A percentile compares a stretch with the other conserved stretches of the same genome.
phyloP scores from a whole-genome alignment of 2,113 vertebrate genomes.

The Aythya baeri region DNA sequence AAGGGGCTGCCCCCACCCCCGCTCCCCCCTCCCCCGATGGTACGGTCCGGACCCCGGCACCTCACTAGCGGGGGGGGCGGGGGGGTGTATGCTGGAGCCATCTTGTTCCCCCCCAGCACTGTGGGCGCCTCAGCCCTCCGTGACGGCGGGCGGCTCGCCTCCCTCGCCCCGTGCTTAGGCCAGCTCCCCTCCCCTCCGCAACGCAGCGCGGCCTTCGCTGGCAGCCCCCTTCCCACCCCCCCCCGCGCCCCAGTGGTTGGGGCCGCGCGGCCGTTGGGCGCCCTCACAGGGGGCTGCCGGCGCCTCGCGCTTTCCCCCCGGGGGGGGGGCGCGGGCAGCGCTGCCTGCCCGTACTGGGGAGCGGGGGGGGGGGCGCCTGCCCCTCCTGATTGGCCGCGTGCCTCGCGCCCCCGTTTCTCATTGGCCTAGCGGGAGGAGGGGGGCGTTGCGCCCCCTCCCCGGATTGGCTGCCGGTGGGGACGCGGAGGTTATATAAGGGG shows the following conservation, averaged over 20 bases:
- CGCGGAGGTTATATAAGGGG: neutral
- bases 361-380: neutral
- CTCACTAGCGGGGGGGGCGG: neutral
- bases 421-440: neutral
- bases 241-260: neutral
- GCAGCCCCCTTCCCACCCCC: too few species aligned
- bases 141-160: neutral
- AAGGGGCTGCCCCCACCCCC: neutral
- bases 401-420: slow-evolving; percentile 28
- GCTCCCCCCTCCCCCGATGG: neutral
- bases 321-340: too few species aligned
- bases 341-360: neutral
- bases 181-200: neutral
- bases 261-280: neutral
- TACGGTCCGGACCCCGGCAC: slow-evolving; percentile 53
- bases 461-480: neutral
- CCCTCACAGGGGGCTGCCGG: neutral
- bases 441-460: neutral
- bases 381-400: neutral
- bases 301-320: neutral
- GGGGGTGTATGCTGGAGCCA: neutral
- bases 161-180: neutral
- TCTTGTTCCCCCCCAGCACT: neutral
- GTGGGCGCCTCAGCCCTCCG: neutral
- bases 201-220: too few species aligned